Percentiles rank a stretch among this genome's conserved stretches.
These are phyloP conservation scores for Thera britannica DNA, from an alignment of 2,888 invertebrate genomes.

Conservation along the genomic window DNA sequence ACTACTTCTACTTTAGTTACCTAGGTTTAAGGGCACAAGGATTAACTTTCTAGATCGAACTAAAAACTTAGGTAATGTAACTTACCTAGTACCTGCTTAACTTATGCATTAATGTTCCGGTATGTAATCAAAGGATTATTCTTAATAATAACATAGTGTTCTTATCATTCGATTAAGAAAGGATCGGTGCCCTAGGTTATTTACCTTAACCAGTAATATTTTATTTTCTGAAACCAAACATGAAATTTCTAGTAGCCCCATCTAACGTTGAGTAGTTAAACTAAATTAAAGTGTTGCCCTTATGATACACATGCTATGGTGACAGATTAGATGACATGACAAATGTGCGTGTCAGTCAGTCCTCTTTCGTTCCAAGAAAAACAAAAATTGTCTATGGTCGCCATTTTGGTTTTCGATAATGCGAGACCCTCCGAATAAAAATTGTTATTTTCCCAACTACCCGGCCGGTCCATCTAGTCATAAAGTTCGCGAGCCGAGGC, in stretches of 20 bases:
- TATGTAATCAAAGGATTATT: too few relatives aligned
- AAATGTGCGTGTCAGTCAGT: not conserved
- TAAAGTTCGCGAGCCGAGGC: conserved; percentile 44
- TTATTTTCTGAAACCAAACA: too few relatives aligned
- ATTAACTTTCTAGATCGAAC: too few relatives aligned
- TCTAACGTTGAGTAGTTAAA: conserved; percentile 32
- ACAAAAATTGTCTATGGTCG: conserved; percentile 61
- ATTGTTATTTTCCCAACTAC: conserved; percentile 74
- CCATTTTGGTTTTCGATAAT: conserved; percentile 77
- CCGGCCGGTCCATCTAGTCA: conserved; percentile 61
- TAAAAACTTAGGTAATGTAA: too few relatives aligned
- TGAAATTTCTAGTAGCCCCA: conserved; percentile 12
- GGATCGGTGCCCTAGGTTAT: too few relatives aligned
- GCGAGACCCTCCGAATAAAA: conserved; percentile 62
- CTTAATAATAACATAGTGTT: too few relatives aligned
- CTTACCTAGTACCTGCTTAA: too few relatives aligned
- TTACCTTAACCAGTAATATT: too few relatives aligned
- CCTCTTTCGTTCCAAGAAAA: conserved; percentile 5
- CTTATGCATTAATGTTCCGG: too few relatives aligned
- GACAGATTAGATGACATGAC: not conserved
- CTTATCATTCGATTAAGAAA: too few relatives aligned
- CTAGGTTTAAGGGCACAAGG: too few relatives aligned
- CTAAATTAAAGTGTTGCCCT: conserved; percentile 18
- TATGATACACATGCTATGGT: not conserved
- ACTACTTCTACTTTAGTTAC: too few relatives aligned